Conservation (phyloP, 2,797 vertebrate genomes). For the Paedocypris micromegethes region DNA sequence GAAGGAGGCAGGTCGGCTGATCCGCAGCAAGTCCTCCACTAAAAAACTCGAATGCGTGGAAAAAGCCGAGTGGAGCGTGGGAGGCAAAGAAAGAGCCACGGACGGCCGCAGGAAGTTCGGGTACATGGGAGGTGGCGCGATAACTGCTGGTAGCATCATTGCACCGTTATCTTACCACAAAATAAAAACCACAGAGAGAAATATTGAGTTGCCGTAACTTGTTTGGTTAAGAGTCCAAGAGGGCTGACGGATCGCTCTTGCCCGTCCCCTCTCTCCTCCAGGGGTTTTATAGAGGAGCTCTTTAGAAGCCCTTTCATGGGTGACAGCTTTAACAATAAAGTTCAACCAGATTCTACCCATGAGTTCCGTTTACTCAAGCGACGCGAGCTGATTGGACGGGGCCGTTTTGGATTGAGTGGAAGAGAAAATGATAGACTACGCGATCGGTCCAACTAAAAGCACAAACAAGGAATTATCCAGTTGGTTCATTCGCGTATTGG, state of each 20-base stretch:
- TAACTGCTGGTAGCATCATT: slow-evolving; percentile 90
- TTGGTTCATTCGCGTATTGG: too few species aligned
- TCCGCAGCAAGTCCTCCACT: slow-evolving; percentile 86
- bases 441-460: slow-evolving; percentile 59
- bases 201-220: slow-evolving; percentile 43
- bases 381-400: slow-evolving; percentile 75
- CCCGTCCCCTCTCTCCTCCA: slow-evolving; percentile 54
- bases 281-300: slow-evolving; percentile 79
- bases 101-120: slow-evolving; percentile 80
- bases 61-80: slow-evolving; percentile 76
- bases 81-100: slow-evolving; percentile 75
- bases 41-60: slow-evolving; percentile 81
- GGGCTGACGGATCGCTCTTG: slow-evolving; percentile 52
- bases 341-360: slow-evolving; percentile 78
- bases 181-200: slow-evolving; percentile 17
- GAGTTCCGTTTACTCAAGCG: slow-evolving; percentile 72
- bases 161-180: slow-evolving; percentile 29
- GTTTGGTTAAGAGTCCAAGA: slow-evolving; percentile 57
- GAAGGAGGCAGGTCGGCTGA: slow-evolving; percentile 76
- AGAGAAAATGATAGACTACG: slow-evolving; percentile 72
- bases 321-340: slow-evolving; percentile 82
- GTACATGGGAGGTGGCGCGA: slow-evolving; percentile 84
- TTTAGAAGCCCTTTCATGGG: slow-evolving; percentile 70
- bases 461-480: too few species aligned
- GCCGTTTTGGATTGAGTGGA: slow-evolving; percentile 82